Conservation (phyloP, 1,140 invertebrate species). For the Lamellibrachia luymesi region DNA sequence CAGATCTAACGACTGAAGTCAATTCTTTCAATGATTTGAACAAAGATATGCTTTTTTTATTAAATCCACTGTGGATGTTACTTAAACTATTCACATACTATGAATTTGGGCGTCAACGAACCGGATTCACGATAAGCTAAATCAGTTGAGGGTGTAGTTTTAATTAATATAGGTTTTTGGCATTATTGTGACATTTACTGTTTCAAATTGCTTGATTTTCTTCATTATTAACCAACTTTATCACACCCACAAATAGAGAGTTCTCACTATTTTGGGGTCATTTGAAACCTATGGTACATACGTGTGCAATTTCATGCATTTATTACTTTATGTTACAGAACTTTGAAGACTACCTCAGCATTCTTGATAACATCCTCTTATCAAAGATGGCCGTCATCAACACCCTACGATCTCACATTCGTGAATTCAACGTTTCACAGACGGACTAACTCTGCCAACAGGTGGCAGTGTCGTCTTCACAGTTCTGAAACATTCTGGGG, state of each 20-base stretch:
- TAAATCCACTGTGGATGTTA: no score
- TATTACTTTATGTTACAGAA: slow-evolving; percentile 6
- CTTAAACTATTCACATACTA: no score
- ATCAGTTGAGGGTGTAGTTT: no score
- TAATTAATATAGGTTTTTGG: no score
- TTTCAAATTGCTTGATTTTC: no score
- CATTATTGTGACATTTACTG: no score
- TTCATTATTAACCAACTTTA: no score
- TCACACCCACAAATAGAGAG: neutral
- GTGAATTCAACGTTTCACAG: slow-evolving; percentile 8
- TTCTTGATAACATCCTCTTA: neutral
- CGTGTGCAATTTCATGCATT: neutral
- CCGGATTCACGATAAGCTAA: no score
- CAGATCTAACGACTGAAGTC: no score
- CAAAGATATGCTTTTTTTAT: no score
- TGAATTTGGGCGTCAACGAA: no score
- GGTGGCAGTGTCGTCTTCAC: neutral
- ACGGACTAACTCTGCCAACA: neutral
- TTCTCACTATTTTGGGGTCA: neutral
- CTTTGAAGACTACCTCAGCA: neutral
- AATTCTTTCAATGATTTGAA: no score
- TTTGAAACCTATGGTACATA: neutral
- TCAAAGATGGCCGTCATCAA: neutral
- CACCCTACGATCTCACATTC: neutral
- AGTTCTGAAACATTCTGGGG: neutral